These are phyloP conservation scores for Gibbula magus DNA, from an alignment of 2,888 invertebrate species.

Conservation along the genomic window DNA sequence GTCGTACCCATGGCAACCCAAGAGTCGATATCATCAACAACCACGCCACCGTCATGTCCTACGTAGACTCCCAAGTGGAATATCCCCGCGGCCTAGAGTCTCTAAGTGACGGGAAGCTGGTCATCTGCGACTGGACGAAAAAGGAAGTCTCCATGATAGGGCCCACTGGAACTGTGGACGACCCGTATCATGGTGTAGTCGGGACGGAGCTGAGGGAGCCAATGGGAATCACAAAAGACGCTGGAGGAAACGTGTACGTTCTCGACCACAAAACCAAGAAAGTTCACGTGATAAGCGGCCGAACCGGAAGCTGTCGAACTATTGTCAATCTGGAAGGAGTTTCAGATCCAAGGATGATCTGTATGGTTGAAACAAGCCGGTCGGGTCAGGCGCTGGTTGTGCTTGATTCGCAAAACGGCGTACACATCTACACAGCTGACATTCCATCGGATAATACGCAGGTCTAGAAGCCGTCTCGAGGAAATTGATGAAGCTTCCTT, in stretches of 20 bases:
- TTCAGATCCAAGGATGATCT: not conserved
- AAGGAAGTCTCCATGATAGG: not conserved
- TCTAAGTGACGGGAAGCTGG: not conserved
- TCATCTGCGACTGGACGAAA: conserved; percentile 24
- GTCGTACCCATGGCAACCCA: conserved; percentile 17
- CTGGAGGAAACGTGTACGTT: not conserved
- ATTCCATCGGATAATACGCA: not conserved
- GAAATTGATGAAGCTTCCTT: no score
- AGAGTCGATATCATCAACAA: not conserved
- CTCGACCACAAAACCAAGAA: conserved; percentile 2
- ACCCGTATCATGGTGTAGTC: not conserved
- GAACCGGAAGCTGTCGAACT: not conserved
- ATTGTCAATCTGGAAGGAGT: not conserved
- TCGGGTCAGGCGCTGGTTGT: not conserved
- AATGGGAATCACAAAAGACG: conserved; percentile 4
- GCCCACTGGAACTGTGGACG: not conserved
- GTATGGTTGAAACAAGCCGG: not conserved
- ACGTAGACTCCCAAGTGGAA: not conserved
- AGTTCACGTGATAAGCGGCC: not conserved
- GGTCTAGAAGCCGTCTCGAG: not conserved
- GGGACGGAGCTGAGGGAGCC: not conserved
- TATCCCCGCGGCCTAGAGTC: conserved; percentile 16
- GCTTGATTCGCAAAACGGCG: not conserved
- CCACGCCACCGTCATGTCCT: not conserved
- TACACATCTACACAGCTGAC: not conserved